Conservation (phyloP, 2,797 vertebrate species). For the Mus spretus region DNA sequence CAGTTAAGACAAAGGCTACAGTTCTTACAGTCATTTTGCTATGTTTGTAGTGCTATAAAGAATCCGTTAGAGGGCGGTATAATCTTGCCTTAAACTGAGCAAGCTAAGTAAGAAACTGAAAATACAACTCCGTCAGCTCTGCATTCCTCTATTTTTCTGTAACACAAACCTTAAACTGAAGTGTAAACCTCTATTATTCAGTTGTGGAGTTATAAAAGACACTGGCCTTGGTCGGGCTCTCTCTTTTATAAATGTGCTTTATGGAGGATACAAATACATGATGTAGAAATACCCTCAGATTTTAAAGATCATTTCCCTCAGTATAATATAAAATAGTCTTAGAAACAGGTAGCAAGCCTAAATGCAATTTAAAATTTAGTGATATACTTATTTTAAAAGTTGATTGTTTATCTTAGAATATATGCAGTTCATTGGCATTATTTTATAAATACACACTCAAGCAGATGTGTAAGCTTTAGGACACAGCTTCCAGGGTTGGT, state of each 20-base stretch:
- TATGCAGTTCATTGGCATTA: neutral
- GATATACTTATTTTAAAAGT: conserved; percentile 28
- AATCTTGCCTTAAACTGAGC: conserved; percentile 80
- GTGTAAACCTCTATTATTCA: conserved; percentile 20
- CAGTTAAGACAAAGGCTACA: neutral
- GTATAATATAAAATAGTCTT: neutral
- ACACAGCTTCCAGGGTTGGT: neutral
- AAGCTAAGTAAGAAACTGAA: neutral
- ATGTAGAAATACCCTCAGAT: conserved; percentile 6
- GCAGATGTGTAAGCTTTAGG: conserved; percentile 23
- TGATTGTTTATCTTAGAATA: neutral
- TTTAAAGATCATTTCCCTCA: neutral
- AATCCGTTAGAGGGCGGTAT: conserved; percentile 88
- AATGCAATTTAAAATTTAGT: neutral
- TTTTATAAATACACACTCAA: neutral
- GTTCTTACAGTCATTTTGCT: neutral
- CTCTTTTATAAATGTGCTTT: neutral
- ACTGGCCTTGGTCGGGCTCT: conserved; percentile 1
- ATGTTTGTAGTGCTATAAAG: conserved; percentile 82
- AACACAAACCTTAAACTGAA: neutral
- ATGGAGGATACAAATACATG: neutral
- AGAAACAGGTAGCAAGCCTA: neutral
- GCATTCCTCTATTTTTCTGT: conserved; percentile 6
- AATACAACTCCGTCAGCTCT: neutral
- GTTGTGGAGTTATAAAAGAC: neutral